Evolutionary conservation across 2,113 vertebrate genomes (phyloP).

Genomic region (Phycodurus eques): DNA sequence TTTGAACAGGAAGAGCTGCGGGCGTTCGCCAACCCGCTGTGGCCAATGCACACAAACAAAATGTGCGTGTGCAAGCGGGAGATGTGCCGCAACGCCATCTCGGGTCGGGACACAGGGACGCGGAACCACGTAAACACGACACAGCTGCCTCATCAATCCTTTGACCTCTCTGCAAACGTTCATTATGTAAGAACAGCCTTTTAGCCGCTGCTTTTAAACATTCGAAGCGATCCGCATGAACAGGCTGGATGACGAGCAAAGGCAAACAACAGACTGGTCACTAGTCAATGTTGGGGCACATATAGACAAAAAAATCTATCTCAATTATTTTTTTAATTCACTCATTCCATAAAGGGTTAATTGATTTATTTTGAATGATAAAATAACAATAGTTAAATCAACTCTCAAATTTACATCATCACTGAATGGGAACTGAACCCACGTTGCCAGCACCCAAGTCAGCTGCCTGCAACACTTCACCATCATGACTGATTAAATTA

Average conservation of each 20-base stretch:
- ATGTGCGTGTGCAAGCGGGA: slow-evolving; percentile 54
- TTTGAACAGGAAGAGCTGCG: slow-evolving; percentile 71
- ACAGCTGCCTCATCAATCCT: slow-evolving; percentile 71
- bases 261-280: neutral
- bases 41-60: slow-evolving; percentile 75
- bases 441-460: too few species aligned
- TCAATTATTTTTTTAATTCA: too few species aligned
- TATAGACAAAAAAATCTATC: too few species aligned
- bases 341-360: too few species aligned
- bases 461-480: too few species aligned
- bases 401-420: too few species aligned
- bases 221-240: neutral
- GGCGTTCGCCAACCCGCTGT: slow-evolving; percentile 60
- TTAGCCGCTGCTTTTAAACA: neutral
- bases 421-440: too few species aligned
- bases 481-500: too few species aligned
- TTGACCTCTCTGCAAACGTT: slow-evolving; percentile 31
- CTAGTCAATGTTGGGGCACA: neutral
- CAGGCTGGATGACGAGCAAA: neutral
- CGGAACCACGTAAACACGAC: slow-evolving; percentile 71
- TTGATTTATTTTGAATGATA: neutral
- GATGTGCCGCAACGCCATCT: slow-evolving; percentile 62
- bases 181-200: slow-evolving; percentile 43
- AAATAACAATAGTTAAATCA: too few species aligned
- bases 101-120: slow-evolving; percentile 59